Base-by-base conservation (phyloP, 2,797 vertebrate species). In the Bovichtus diacanthus region DNA sequence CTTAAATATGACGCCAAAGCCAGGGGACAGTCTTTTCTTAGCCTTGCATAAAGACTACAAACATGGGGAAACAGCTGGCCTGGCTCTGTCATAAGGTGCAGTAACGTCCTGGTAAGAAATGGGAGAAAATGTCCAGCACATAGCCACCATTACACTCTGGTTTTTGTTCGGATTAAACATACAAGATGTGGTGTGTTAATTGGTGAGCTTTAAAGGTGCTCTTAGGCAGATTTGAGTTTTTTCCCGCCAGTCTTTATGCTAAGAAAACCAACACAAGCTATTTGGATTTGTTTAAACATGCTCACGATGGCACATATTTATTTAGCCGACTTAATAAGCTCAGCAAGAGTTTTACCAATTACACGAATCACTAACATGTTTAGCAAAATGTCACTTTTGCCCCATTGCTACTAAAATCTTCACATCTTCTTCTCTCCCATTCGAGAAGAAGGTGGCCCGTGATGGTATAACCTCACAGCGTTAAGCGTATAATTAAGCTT, bases 401-500 rank as follows among this genome's bases (percentile, higher is more conserved):
- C 15, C 18, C 13, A n/a, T 50, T 34, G n/a, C 3, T 7, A 13
- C 21, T 36, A 56, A 72, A 58, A 21, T 38, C 18, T 54, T 55
- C 36, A 15, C 12, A n/a, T 34, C 18, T 16, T 5, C n/a, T n/a
- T n/a, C n/a, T n/a, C n/a, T n/a, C n/a, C n/a, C n/a, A 23, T 55
- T 38, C 47, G 27, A 23, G 53, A 68, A 44, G 41, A 50, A 68
- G 34, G 47, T 31, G 31, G 4, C 69, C 9, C 31, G 27, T 3
- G 51, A 16, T 74, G 23, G 25, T 76, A 3, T 63, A 19, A 70
- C 60, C 46, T 78, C 47, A 64, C 9, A 63, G 27, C 34, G 13
- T 54, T 56, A 38, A 44, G 34, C 16, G 63, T 16, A 39, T 51
- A 67, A 68, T 62, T 51, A 74, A 56, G 49, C 66, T 74, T 46